A percentile compares a stretch with the other conserved stretches of the same genome.
These are phyloP conservation scores for Aphis gossypii DNA, from an alignment of 1,140 invertebrate genomes.

Conservation along the genomic window DNA sequence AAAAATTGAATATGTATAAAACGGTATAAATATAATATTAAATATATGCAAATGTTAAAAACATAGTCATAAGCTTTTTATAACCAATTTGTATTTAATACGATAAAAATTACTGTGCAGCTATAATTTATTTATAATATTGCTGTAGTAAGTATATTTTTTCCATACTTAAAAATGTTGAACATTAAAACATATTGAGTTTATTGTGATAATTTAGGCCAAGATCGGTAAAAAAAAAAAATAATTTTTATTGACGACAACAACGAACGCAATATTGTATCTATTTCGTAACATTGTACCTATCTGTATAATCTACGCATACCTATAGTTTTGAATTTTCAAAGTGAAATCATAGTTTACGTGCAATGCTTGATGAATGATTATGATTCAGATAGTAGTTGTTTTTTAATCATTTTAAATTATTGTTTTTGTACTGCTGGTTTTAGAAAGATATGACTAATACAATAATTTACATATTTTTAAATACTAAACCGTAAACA, in stretches of 20 bases:
- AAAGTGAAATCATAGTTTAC: neutral
- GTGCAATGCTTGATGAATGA: neutral
- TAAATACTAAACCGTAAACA: neutral
- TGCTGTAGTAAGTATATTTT: neutral
- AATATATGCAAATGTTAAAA: neutral
- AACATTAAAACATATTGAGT: neutral
- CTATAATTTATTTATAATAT: neutral
- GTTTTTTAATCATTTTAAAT: conserved; percentile 4
- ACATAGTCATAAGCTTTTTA: neutral
- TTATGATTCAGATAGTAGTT: neutral
- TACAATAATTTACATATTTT: neutral
- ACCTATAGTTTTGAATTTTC: neutral
- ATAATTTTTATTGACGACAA: neutral
- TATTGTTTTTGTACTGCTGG: neutral
- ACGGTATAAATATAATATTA: neutral
- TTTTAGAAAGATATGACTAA: neutral
- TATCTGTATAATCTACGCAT: neutral
- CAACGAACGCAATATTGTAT: neutral
- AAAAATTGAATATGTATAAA: neutral
- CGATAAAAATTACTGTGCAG: neutral
- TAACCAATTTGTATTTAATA: neutral
- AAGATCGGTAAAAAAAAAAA: neutral
- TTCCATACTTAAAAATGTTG: neutral
- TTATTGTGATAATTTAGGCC: neutral
- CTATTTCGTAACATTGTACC: too few relatives aligned